Percentiles rank a stretch among this genome's conserved stretches.
phyloP scores from a whole-genome alignment of 2,888 invertebrate species.

The Nasonia oneida region DNA sequence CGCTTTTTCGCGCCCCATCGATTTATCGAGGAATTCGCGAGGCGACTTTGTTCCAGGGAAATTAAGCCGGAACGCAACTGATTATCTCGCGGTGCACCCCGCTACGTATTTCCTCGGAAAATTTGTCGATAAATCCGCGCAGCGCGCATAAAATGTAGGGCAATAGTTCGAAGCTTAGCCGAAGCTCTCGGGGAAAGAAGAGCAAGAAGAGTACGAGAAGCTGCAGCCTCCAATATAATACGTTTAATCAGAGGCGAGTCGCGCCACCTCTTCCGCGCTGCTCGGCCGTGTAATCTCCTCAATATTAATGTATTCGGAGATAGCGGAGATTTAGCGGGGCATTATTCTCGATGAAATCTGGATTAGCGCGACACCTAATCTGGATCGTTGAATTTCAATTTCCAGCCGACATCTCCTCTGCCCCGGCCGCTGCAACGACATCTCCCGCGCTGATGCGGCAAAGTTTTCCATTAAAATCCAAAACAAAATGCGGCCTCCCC shows the following conservation, averaged over 20 bases:
- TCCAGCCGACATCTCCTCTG: background rate
- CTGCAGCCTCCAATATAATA: background rate
- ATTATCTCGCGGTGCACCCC: background rate
- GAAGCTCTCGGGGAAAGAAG: background rate
- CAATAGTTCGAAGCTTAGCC: background rate
- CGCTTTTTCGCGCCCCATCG: background rate
- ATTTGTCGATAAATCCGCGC: background rate
- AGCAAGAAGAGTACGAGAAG: background rate
- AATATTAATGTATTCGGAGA: constrained; percentile 31
- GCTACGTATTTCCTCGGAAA: background rate
- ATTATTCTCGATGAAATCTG: constrained; percentile 50
- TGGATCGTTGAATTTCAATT: constrained; percentile 49
- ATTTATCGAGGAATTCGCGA: constrained; percentile 42
- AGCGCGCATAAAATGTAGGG: constrained; percentile 3
- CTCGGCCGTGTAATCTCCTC: constrained; percentile 5
- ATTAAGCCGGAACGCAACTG: background rate
- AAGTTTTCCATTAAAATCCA: constrained; percentile 35
- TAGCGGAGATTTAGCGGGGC: constrained; percentile 25
- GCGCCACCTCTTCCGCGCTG: background rate
- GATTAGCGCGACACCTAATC: constrained; percentile 41
- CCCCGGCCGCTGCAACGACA: background rate
- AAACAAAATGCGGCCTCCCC: background rate
- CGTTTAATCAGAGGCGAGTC: constrained; percentile 7
- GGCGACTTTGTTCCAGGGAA: background rate
- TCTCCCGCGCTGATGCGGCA: background rate